Evolutionary conservation across 2,888 invertebrate species (phyloP).

Genomic region (Acrocera orbiculus): DNA sequence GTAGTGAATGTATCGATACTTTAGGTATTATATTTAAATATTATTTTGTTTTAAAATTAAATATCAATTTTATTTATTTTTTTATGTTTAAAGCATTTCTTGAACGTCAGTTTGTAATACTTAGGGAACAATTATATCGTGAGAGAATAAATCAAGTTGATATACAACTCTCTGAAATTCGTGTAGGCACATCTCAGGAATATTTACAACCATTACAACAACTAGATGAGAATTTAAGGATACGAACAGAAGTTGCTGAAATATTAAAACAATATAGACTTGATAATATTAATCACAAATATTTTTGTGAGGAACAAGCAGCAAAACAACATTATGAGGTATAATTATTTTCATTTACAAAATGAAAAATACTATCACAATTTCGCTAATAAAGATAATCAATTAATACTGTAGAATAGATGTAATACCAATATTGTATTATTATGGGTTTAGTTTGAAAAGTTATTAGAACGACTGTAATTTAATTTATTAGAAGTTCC

Average conservation of each 20-base stretch:
- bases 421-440: too few relatives aligned
- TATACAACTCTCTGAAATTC: conserved; percentile 68
- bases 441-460: too few relatives aligned
- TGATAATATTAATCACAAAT: conserved; percentile 71
- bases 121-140: conserved; percentile 76
- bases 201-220: conserved; percentile 73
- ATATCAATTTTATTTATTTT: conserved; percentile 1
- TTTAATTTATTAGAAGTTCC: too few relatives aligned
- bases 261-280: conserved; percentile 59
- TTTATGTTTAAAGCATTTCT: conserved; percentile 40
- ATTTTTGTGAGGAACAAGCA: conserved; percentile 74
- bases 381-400: too few relatives aligned
- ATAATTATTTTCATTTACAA: conserved; percentile 4
- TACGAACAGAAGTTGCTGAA: conserved; percentile 78
- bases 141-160: conserved; percentile 71
- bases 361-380: too few relatives aligned
- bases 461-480: too few relatives aligned
- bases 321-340: conserved; percentile 79
- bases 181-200: conserved; percentile 70
- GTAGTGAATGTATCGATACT: conserved; percentile 70
- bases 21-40: conserved; percentile 37
- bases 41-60: neutral
- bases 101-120: conserved; percentile 70
- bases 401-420: too few relatives aligned
- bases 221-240: conserved; percentile 71